Evolutionary conservation across 1,140 invertebrate species (phyloP), one percentile per base, ranked within the genome.

Genomic region (Acyrthosiphon pisum): DNA sequence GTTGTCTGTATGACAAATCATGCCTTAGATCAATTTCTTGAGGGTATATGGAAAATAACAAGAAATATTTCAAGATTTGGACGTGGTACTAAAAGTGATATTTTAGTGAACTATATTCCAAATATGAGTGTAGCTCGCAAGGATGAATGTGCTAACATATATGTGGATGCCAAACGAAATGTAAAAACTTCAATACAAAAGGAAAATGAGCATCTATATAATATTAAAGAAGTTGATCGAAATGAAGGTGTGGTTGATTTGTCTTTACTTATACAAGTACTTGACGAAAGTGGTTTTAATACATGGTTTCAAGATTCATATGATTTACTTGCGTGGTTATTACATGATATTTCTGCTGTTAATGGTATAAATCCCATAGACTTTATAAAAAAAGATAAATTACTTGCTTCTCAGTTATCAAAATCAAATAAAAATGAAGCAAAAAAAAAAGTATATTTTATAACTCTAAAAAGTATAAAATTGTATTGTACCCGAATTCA

Each of bases 1-100:
- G 95, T 98, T 35, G 96, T 98, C 37, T 98, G 97, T 94, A 98
- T 97, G 94, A 98, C 98, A 1, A 98, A 98, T 95, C 97, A 98
- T 95, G 98, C 98, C 2, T 94, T 98, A 9, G 98, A 98, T 95
- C 97, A 98, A 95, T 98, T 98, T 95, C 95, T 98, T 26, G 96
- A 98, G 95, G 97, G 97, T 53, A 92, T 92, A 83, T 92, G 76
- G 91, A 53, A 48, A 92, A 83, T 60, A 53, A 92, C 91, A 76
- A 92, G 46, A 83, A 92, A 92, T 92, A 92, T 92, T 53, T 76
- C 91, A 53, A 92, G 91, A 50, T 92, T 92, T 50, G 76, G 91
- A 30, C 37, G 26, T 84, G 76, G 91, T 37, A 92, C 91, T 44
- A 92, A 84, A 26, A 92, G 91, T 83, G 48, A 92, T 83, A 92